These are phyloP conservation scores for Ammodytes marinus DNA, from an alignment of 2,113 vertebrate species.

Conservation along the genomic window DNA sequence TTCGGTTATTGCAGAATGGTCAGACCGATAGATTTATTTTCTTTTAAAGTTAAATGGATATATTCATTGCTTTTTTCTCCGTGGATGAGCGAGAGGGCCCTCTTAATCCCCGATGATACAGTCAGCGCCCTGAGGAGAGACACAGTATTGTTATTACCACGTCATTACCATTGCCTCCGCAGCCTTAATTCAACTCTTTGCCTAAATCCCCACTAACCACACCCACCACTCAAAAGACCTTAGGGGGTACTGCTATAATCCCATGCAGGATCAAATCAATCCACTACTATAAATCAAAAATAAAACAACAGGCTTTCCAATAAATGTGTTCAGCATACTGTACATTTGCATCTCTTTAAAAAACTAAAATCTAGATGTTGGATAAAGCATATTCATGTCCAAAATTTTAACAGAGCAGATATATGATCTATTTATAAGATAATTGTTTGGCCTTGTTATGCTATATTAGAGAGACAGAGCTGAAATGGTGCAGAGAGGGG, in stretches of 20 bases:
- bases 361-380: too few relatives aligned
- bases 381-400: too few relatives aligned
- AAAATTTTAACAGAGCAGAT: too few relatives aligned
- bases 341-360: conserved; percentile 19
- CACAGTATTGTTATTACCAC: conserved; percentile 45
- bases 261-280: conserved; percentile 18
- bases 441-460: too few relatives aligned
- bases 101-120: conserved; percentile 54
- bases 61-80: conserved; percentile 78
- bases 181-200: conserved; percentile 49
- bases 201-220: conserved; percentile 22
- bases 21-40: conserved; percentile 73
- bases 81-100: conserved; percentile 72
- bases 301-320: conserved; percentile 24
- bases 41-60: conserved; percentile 72
- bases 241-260: conserved; percentile 15
- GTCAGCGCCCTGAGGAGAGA: conserved; percentile 74
- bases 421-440: too few relatives aligned
- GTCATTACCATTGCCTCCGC: conserved; percentile 14
- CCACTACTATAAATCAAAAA: conserved; percentile 39
- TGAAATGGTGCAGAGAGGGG: too few relatives aligned
- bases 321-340: conserved; percentile 37
- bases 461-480: too few relatives aligned
- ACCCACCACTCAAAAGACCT: conserved; percentile 29
- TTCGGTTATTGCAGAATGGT: conserved; percentile 86